phyloP scores from a whole-genome alignment of 2,888 invertebrate species.

The Apodemia duryi region DNA sequence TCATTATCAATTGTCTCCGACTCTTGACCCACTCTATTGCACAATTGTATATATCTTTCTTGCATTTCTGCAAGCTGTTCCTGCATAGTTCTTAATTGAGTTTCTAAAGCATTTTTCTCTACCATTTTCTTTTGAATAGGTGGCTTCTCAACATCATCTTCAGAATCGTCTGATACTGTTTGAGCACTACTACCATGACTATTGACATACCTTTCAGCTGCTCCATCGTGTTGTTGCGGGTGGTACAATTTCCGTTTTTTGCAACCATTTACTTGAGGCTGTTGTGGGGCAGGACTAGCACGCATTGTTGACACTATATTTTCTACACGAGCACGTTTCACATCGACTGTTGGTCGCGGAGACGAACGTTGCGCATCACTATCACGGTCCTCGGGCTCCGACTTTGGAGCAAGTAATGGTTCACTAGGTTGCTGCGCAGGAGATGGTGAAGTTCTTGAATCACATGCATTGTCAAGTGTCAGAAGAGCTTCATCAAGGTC shows the following conservation, averaged over 20 bases:
- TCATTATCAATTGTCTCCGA: constrained; percentile 87
- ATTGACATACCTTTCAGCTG: constrained; percentile 79
- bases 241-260: constrained; percentile 97
- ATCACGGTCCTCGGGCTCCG: constrained; percentile 82
- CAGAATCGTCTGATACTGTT: constrained; percentile 83
- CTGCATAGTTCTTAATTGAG: constrained; percentile 91
- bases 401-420: constrained; percentile 81
- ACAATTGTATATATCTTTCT: constrained; percentile 92
- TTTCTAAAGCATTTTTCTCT: constrained; percentile 91
- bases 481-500: constrained; percentile 81
- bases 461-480: constrained; percentile 78
- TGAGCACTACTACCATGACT: constrained; percentile 71
- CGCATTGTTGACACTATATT: constrained; percentile 97
- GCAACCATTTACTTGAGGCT: constrained; percentile 92
- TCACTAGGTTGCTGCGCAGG: constrained; percentile 78
- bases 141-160: constrained; percentile 87
- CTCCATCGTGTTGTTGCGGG: constrained; percentile 93
- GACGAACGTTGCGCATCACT: constrained; percentile 79
- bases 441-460: constrained; percentile 73
- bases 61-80: constrained; percentile 95
- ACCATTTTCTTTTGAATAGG: constrained; percentile 91
- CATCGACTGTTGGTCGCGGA: constrained; percentile 82
- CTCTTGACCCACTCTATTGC: constrained; percentile 90
- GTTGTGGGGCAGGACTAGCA: constrained; percentile 87
- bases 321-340: constrained; percentile 95